A percentile compares a stretch with the other conserved stretches of the same genome.
phyloP scores from a whole-genome alignment of 2,113 vertebrate genomes.

The Phrynosoma blainvillii region DNA sequence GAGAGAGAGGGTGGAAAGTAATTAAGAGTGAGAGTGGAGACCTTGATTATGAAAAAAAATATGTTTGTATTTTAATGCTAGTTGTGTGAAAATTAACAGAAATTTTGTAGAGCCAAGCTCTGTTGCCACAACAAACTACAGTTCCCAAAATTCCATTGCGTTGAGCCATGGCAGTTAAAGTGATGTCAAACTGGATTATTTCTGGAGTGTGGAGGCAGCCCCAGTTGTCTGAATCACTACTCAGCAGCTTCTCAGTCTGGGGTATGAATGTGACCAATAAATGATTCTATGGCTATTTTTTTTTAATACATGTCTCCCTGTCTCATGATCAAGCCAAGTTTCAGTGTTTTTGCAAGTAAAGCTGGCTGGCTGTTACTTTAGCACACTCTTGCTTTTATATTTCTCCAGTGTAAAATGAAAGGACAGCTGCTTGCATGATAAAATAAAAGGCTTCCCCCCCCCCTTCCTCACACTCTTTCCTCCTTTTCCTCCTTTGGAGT shows the following conservation, averaged over 20 bases:
- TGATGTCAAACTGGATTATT: too few species aligned
- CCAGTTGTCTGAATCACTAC: too few species aligned
- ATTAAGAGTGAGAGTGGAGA: neutral
- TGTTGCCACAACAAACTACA: too few species aligned
- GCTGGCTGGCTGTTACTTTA: constrained; percentile 38
- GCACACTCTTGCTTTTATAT: constrained; percentile 46
- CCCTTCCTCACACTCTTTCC: constrained; percentile 36
- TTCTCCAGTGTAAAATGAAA: constrained; percentile 49
- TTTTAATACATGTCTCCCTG: constrained; percentile 25
- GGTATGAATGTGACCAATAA: neutral
- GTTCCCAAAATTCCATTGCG: too few species aligned
- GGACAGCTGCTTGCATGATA: constrained; percentile 55
- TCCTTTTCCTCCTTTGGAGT: constrained; percentile 51
- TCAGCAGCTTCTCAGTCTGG: neutral
- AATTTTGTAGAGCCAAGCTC: neutral
- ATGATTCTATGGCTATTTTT: neutral
- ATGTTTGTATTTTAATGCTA: neutral
- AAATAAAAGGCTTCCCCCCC: constrained; percentile 53
- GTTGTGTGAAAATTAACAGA: neutral
- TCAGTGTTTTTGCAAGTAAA: constrained; percentile 24
- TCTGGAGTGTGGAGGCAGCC: too few species aligned
- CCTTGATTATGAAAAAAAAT: neutral
- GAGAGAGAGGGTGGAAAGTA: neutral
- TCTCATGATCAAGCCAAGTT: constrained; percentile 36
- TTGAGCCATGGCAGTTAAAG: too few species aligned